Base-by-base conservation (phyloP, 1,140 invertebrate species). In the Phortica variegata region DNA sequence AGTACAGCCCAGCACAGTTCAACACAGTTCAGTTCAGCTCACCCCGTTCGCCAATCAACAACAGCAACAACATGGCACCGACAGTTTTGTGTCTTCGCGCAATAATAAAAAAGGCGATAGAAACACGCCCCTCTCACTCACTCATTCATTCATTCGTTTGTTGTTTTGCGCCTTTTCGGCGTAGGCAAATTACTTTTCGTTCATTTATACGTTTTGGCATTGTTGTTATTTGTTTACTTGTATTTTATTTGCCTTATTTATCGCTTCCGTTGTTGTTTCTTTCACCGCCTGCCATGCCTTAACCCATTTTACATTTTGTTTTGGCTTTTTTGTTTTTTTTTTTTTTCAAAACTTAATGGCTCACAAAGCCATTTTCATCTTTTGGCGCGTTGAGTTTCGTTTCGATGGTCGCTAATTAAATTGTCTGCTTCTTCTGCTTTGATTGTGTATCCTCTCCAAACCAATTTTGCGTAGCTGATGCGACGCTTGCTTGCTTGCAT, bases 291-390 rank as follows among this genome's bases (percentile, higher is more conserved):
- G 60, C 62, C 10, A 26, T 26, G 5, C 23, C 23, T 26, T 26
- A 10, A 6, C 10, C 23, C 23, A 6, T 26, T 5, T 26, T 26
- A 26, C n/a, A n/a, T n/a, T 13, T 9, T 43, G 18, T 48, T 7
- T 2, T 16, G 40, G 16, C 1, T 48, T 9, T 43, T 32, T 42
- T 16, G 32, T 20, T 21, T 47, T 43, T 20, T 37, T 19, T 32
- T 9, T 39, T 66, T 60, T 60, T 51, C 54, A 54, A 65, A 69
- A 73, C 61, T 73, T 72, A 73, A 73, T 73, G 69, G 65, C 65
- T 58, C 65, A 69, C 69, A 73, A 73, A 73, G 60, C 69, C 57
- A 73, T 73, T 72, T 72, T 56, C 60, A 57, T 62, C 59, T 66
- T 43, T 17, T 16, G 23, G 10, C 10, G 10, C 10, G 5, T 26